These are phyloP conservation scores for Centrocercus urophasianus DNA, from an alignment of 2,113 vertebrate genomes.

Conservation along the genomic window DNA sequence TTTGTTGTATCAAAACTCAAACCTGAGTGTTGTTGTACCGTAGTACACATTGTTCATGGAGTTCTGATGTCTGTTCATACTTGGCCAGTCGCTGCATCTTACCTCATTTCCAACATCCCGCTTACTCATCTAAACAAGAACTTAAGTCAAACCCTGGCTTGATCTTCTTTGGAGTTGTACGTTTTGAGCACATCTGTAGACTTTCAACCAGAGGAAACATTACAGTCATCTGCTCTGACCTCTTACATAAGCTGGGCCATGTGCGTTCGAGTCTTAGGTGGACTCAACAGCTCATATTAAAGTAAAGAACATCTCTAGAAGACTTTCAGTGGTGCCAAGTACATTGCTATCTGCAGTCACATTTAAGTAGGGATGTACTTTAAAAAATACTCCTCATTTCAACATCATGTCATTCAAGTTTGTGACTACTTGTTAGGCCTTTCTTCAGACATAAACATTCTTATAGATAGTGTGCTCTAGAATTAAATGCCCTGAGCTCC, in stretches of 20 bases:
- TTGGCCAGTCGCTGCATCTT: neutral
- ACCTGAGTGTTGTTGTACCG: neutral
- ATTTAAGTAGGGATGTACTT: slow-evolving; percentile 6
- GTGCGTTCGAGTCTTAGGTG: slow-evolving; percentile 26
- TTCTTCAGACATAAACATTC: neutral
- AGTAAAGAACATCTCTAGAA: neutral
- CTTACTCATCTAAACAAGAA: slow-evolving; percentile 19
- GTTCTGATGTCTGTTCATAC: neutral
- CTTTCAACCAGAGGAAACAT: slow-evolving; percentile 15
- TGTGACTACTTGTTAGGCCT: neutral
- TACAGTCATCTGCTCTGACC: neutral
- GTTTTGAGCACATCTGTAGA: neutral
- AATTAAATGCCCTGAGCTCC: neutral
- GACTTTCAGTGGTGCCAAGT: neutral
- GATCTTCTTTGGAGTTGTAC: neutral
- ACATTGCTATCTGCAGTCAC: neutral
- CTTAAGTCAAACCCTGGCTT: neutral
- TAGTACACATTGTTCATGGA: neutral
- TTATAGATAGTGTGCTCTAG: neutral
- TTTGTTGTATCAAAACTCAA: neutral
- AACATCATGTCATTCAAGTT: neutral
- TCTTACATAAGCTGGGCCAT: slow-evolving; percentile 4
- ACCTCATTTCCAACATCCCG: neutral
- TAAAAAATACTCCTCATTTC: neutral
- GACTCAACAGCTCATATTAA: slow-evolving; percentile 42